phyloP scores from a whole-genome alignment of 2,888 invertebrate genomes.

The Steinernema carpocapsae region DNA sequence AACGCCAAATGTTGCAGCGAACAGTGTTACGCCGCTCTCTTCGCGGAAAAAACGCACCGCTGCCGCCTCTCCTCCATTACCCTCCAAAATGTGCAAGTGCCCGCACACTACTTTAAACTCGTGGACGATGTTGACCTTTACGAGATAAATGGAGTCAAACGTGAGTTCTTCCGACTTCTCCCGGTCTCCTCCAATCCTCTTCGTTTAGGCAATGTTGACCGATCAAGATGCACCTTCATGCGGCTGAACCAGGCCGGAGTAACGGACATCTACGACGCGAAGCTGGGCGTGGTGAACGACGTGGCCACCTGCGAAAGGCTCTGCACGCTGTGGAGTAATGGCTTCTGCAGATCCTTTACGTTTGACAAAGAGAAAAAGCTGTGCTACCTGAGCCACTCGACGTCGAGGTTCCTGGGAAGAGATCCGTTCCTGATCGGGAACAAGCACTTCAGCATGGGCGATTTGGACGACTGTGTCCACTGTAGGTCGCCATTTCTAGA shows the following conservation, averaged over 20 bases:
- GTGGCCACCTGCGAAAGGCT: slow-evolving; percentile 41
- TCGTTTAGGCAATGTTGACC: slow-evolving; percentile 45
- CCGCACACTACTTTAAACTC: slow-evolving; percentile 48
- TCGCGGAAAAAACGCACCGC: slow-evolving; percentile 36
- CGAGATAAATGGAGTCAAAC: slow-evolving; percentile 57
- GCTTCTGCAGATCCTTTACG: slow-evolving; percentile 55
- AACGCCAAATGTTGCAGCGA: slow-evolving; percentile 39
- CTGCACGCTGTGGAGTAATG: slow-evolving; percentile 41
- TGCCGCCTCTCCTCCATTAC: slow-evolving; percentile 54
- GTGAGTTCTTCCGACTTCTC: slow-evolving; percentile 42
- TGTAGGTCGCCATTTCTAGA: slow-evolving; percentile 45
- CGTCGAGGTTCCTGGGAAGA: slow-evolving; percentile 50
- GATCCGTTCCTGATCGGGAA: slow-evolving; percentile 52
- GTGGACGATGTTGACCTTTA: slow-evolving; percentile 52
- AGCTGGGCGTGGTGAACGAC: slow-evolving; percentile 40
- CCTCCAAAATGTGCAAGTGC: slow-evolving; percentile 56
- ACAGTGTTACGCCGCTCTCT: slow-evolving; percentile 50
- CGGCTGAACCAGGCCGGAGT: slow-evolving; percentile 51
- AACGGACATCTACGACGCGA: slow-evolving; percentile 44
- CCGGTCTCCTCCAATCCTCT: neutral
- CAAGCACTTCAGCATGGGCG: slow-evolving; percentile 52
- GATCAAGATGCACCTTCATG: slow-evolving; percentile 44
- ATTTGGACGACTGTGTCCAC: slow-evolving; percentile 61
- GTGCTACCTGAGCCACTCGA: slow-evolving; percentile 50
- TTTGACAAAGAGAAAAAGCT: slow-evolving; percentile 47